These are phyloP conservation scores for Scolopax bukidnonensis DNA, from an alignment of 2,797 vertebrate genomes.

Conservation along the genomic window DNA sequence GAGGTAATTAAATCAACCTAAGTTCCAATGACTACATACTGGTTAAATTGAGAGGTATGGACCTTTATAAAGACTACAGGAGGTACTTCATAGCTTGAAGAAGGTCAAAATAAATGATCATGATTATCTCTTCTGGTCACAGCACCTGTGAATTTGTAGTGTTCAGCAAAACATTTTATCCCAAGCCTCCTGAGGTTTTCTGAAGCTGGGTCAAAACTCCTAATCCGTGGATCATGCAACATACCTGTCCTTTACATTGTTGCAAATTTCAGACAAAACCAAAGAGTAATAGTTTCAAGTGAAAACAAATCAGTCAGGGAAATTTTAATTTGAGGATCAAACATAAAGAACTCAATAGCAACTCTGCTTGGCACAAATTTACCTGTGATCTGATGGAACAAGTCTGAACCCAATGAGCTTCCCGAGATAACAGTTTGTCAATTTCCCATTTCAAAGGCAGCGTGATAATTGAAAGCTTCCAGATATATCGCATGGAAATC, in stretches of 20 bases:
- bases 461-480: constrained; percentile 32
- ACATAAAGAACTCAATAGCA: constrained; percentile 6
- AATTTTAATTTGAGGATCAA: constrained; percentile 7
- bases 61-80: background rate
- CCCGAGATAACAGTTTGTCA: constrained; percentile 54
- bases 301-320: background rate
- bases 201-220: background rate
- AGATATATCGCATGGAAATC: constrained; percentile 45
- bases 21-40: background rate
- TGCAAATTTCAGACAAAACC: background rate
- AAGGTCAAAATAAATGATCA: background rate
- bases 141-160: background rate
- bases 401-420: constrained; percentile 4
- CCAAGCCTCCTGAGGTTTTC: background rate
- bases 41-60: background rate
- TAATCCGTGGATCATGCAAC: background rate
- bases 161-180: background rate
- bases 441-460: constrained; percentile 55
- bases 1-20: background rate
- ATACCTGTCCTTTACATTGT: background rate
- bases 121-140: background rate
- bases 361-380: constrained; percentile 33
- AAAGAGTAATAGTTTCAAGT: background rate
- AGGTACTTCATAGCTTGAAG: background rate
- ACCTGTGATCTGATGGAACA: background rate